phyloP scores from a whole-genome alignment of 2,797 vertebrate genomes.

The Calcarius lapponicus region DNA sequence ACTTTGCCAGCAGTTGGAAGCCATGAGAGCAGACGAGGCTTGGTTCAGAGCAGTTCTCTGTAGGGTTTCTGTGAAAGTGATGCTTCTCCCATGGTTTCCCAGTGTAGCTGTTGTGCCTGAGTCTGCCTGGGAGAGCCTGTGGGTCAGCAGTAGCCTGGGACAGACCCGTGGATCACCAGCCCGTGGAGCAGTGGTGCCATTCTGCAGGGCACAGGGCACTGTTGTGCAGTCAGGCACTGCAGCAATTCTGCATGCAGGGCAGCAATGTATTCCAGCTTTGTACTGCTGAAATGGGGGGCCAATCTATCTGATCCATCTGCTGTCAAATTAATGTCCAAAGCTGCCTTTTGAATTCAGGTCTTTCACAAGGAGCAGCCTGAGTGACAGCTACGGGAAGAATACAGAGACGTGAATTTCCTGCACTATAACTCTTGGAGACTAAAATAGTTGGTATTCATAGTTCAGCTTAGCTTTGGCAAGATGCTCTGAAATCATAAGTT shows the following conservation, averaged over 20 bases:
- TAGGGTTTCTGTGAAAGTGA: not conserved
- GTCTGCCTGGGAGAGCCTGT: not conserved
- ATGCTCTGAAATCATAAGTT: conserved; percentile 39
- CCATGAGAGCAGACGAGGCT: not conserved
- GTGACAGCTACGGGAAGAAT: conserved; percentile 41
- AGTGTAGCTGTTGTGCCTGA: not conserved
- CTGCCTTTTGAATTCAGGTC: conserved; percentile 59
- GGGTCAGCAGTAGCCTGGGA: not conserved
- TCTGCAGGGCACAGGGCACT: not conserved
- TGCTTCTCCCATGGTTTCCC: not conserved
- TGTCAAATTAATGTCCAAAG: conserved; percentile 61
- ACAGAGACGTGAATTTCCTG: conserved; percentile 51
- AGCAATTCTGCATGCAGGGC: not conserved
- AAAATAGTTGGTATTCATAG: conserved; percentile 60
- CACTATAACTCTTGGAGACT: conserved; percentile 38
- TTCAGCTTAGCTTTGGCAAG: conserved; percentile 52
- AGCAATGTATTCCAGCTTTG: not conserved
- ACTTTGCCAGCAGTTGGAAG: not conserved
- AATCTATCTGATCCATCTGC: conserved; percentile 44
- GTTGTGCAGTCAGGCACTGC: not conserved
- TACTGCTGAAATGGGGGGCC: not conserved
- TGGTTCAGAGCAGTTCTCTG: not conserved
- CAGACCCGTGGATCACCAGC: not conserved
- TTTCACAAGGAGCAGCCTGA: conserved; percentile 45
- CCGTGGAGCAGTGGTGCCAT: not conserved